Evolutionary conservation across 1,140 invertebrate species (phyloP).

Genomic region (Monomorium pharaonis): DNA sequence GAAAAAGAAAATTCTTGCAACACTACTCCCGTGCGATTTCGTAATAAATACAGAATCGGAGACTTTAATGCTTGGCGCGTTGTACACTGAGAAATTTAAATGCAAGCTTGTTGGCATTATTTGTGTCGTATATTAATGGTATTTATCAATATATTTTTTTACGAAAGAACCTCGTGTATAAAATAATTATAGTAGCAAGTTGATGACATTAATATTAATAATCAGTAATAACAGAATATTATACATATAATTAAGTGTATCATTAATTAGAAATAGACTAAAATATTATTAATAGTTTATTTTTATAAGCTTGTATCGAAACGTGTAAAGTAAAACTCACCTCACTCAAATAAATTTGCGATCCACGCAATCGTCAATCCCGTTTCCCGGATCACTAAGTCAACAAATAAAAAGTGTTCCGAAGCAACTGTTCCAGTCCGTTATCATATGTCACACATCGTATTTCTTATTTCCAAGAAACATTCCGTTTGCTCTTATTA

Average conservation of each 20-base stretch:
- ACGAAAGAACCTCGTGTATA: neutral
- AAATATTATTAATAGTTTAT: neutral
- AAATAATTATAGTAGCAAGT: neutral
- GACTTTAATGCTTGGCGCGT: conserved; percentile 34
- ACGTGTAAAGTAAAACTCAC: conserved; percentile 47
- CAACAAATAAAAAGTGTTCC: neutral
- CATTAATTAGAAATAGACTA: neutral
- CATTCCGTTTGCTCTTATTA: neutral
- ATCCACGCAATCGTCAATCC: conserved; percentile 37
- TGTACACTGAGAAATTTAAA: neutral
- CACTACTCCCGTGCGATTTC: neutral
- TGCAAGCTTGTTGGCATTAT: neutral
- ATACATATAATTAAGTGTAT: neutral
- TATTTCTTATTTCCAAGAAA: neutral
- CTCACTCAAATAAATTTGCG: conserved; percentile 35
- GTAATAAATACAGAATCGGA: neutral
- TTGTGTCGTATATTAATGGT: neutral
- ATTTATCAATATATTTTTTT: neutral
- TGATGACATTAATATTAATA: neutral
- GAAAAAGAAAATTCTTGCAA: neutral
- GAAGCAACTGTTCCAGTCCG: conserved; percentile 34
- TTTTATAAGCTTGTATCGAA: neutral
- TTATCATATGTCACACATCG: conserved; percentile 56
- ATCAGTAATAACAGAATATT: neutral
- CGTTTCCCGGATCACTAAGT: conserved; percentile 26